Evolutionary conservation across 2,888 invertebrate genomes (phyloP), one percentile per base, ranked within the genome.

Genomic region (Trachelus stipa): DNA sequence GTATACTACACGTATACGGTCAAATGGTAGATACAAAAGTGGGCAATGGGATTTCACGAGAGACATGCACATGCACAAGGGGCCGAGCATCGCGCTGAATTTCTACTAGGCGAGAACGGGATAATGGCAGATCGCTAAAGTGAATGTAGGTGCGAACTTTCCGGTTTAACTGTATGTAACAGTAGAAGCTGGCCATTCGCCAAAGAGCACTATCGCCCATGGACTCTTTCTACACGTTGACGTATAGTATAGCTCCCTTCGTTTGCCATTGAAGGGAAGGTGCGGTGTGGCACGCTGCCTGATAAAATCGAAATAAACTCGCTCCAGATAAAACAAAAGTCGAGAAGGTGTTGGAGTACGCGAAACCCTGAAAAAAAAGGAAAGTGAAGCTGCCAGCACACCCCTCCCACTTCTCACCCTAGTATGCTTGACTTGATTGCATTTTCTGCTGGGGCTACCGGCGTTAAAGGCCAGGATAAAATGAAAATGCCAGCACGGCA

Each of bases 221-320:
- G 15, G 12, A 71, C 11, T 71, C 71, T 71, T 34, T 71, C 71
- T 31, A 9, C 23, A 31, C 71, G 31, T 71, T 71, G 71, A 1
- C 23, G 12, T 33, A 15, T 71, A 35, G 35, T 35, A 12, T 71
- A 31, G 31, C 77, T 81, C 76, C 73, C 76, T 79, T 81, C 75
- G 79, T 75, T 73, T 74, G 68, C 40, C 73, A 79, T 81, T 77
- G 75, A 71, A 78, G 34, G 56, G 33, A 71, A 73, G 76, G 73
- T 69, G 79, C 77, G 79, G 68, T 1, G 56, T 78, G 78, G 76
- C 79, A 80, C 76, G 79, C 78, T 75, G 81, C 75, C 80, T 80
- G 81, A 83, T 83, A 80, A 83, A 78, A 81, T 81, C 81, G 80
- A 83, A 83, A 80, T 81, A 79, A 83, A 81, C 78, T 75, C 78